Base-by-base conservation (phyloP, 2,113 vertebrate genomes). In the Elgaria multicarinata region DNA sequence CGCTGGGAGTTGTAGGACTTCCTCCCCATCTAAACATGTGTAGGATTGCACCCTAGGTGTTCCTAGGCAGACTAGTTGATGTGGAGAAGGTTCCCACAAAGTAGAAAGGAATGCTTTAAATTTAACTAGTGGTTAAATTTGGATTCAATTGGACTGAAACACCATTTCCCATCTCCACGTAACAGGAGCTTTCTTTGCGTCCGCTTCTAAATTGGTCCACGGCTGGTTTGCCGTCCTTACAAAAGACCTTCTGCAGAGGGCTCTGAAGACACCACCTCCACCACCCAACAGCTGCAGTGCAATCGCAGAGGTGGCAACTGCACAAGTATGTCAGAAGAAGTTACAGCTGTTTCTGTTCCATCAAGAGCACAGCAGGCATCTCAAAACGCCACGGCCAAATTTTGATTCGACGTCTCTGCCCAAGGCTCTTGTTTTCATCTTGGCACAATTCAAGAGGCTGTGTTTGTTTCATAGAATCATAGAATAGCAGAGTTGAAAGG, bases 231-330 rank as follows among this genome's bases (percentile, higher is more conserved):
- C 92, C 92, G 62, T 91, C 89, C 94, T 24, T 44, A 75, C 95
- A 96, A 95, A 50, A 95, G 95, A 89, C 95, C 93, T 94, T 96
- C 95, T 96, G 95, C 93, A 86, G 91, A 91, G 90, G 92, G 93
- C 87, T 93, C 92, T 64, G 92, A 92, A 96, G 24, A 64, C 3
- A 64, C 62, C 8, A 18, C 22, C 62, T 64, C 62, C 16, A 18
- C 16, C 62, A 64, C 62, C 22, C 93, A 95, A 85, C 92, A 93
- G 87, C 90, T 91, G 93, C 91, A 95, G 95, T 95, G 94, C 92
- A 90, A 94, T 93, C 92, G 90, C 93, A 91, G 94, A 96, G 94
- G 93, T 96, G 94, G 88, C 93, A 4, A 92, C 93, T 93, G 91
- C 94, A 94, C 92, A 62, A n/a, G 90, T 83, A 44, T 9, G 83